A percentile compares a stretch with the other conserved stretches of the same genome.
These are phyloP conservation scores for Bombyx mori DNA, from an alignment of 1,140 invertebrate species.

Conservation along the genomic window ASM3026992v2 NC_085131.1:4647501-4648000, in stretches of 20 bases:
- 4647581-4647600: constrained; percentile 33
- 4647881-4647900: constrained; percentile 75
- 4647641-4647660: background rate
- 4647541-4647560: constrained; percentile 10
- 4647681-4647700: background rate
- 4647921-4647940: constrained; percentile 82
- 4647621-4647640: constrained; percentile 9
- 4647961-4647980: constrained; percentile 22
- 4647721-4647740: constrained; percentile 72
- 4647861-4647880: constrained; percentile 68
- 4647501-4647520: constrained; percentile 16
- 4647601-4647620: constrained; percentile 28
- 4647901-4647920: constrained; percentile 79
- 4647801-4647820: constrained; percentile 66
- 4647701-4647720: constrained; percentile 38
- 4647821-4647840: constrained; percentile 52
- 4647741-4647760: constrained; percentile 72
- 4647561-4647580: constrained; percentile 7
- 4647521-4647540: constrained; percentile 14
- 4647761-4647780: constrained; percentile 68
- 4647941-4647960: constrained; percentile 62
- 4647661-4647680: background rate
- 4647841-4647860: constrained; percentile 55
- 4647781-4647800: constrained; percentile 64
- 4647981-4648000: constrained; percentile 24